A percentile compares a stretch with the other conserved stretches of the same genome.
These are phyloP conservation scores for Mactra quadrangularis DNA, from an alignment of 1,140 invertebrate species.

Conservation along the genomic window DNA sequence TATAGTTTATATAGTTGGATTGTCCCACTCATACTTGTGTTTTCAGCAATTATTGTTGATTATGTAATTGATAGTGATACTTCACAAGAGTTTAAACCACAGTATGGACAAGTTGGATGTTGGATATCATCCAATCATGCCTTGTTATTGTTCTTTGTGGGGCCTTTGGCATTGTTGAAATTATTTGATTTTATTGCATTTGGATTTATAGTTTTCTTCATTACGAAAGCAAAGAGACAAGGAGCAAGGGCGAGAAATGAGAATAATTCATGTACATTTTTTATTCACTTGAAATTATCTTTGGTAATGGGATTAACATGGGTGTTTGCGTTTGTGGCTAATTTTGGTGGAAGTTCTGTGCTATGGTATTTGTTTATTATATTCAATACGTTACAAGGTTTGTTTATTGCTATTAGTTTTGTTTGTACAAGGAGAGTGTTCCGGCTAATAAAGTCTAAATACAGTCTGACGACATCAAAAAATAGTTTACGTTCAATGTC, in stretches of 20 bases:
- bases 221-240: constrained; percentile 76
- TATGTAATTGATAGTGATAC: constrained; percentile 52
- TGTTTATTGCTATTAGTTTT: constrained; percentile 66
- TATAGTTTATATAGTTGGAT: constrained; percentile 82
- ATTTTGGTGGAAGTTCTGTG: constrained; percentile 42
- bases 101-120: constrained; percentile 77
- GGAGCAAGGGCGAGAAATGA: constrained; percentile 32
- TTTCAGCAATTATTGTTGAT: constrained; percentile 83
- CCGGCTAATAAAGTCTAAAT: constrained; percentile 1
- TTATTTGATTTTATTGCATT: constrained; percentile 77
- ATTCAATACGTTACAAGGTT: constrained; percentile 70
- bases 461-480: background rate
- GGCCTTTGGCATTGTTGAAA: constrained; percentile 77
- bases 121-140: constrained; percentile 82
- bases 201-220: constrained; percentile 82
- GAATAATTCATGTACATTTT: constrained; percentile 71
- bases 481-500: background rate
- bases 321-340: constrained; percentile 77
- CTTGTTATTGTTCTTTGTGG: constrained; percentile 78
- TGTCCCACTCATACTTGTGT: constrained; percentile 84
- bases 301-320: constrained; percentile 81
- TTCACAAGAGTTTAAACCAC: constrained; percentile 49
- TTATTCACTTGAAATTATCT: constrained; percentile 85
- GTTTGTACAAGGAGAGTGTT: constrained; percentile 58
- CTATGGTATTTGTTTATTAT: constrained; percentile 65